Conservation (phyloP, 2,888 invertebrate species). For the Polymixis lichenea region DNA sequence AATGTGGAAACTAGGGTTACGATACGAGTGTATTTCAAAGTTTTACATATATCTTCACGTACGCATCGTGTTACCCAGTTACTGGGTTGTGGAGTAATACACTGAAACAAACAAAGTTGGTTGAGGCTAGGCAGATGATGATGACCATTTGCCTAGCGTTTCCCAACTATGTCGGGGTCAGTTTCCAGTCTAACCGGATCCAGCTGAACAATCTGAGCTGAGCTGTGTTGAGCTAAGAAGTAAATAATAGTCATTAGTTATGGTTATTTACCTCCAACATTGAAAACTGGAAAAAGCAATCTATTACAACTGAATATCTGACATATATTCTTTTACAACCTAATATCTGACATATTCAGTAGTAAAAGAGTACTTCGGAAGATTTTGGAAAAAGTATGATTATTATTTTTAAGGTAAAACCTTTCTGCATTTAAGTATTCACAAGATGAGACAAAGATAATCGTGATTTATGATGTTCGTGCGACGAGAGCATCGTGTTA, state of each 20-base stretch:
- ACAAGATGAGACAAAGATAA: conserved; percentile 67
- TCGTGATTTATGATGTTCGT: conserved; percentile 71
- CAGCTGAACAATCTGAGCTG: neutral
- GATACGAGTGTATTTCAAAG: neutral
- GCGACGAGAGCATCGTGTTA: conserved; percentile 63
- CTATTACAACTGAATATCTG: too few species aligned
- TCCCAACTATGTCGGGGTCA: neutral
- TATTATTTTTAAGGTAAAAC: conserved; percentile 25
- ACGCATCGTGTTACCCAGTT: neutral
- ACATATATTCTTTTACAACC: too few species aligned
- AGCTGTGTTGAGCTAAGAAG: too few species aligned
- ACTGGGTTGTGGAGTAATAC: neutral
- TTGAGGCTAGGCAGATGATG: neutral
- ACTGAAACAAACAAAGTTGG: too few species aligned
- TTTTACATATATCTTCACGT: neutral
- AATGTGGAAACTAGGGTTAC: neutral
- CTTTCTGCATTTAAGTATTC: conserved; percentile 50
- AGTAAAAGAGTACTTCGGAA: neutral
- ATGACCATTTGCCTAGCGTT: neutral
- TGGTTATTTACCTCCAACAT: neutral
- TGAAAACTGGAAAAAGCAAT: neutral
- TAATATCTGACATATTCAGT: neutral
- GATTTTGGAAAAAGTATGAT: neutral
- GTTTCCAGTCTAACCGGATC: neutral
- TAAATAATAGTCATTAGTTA: neutral